Conservation (phyloP, 2,113 vertebrate genomes). For the Damaliscus lunatus region DNA sequence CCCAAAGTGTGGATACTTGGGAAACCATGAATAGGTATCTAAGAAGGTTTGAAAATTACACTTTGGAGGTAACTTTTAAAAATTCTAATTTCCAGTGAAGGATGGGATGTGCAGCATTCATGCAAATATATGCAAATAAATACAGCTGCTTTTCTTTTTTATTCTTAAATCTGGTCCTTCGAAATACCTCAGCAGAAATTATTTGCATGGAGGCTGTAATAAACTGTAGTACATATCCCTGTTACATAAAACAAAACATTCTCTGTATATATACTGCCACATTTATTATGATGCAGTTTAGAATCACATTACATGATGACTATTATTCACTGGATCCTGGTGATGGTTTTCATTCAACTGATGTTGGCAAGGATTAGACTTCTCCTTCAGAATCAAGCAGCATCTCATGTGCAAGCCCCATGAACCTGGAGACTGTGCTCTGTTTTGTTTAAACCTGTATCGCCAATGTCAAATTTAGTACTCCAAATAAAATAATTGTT, state of each 20-base stretch:
- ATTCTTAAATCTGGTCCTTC: background rate
- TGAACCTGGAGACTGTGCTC: background rate
- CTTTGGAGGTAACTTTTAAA: background rate
- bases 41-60: background rate
- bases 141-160: background rate
- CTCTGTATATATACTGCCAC: background rate
- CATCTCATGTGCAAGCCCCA: background rate
- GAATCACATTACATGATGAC: background rate
- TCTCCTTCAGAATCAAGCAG: background rate
- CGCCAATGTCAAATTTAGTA: background rate
- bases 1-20: background rate
- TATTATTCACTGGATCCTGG: background rate
- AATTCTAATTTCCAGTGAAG: constrained; percentile 11
- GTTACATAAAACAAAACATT: constrained; percentile 15
- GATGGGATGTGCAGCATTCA: background rate
- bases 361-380: background rate
- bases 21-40: background rate
- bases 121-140: constrained; percentile 40
- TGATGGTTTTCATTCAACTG: background rate
- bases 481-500: background rate
- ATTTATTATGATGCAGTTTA: background rate
- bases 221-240: background rate
- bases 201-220: background rate
- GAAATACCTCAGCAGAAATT: constrained; percentile 6
- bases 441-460: background rate